Percentiles rank a stretch among this genome's conserved stretches.
Evolutionary conservation across 1,140 invertebrate genomes (phyloP).

Genomic region (Leptonema lineaticorne): DNA sequence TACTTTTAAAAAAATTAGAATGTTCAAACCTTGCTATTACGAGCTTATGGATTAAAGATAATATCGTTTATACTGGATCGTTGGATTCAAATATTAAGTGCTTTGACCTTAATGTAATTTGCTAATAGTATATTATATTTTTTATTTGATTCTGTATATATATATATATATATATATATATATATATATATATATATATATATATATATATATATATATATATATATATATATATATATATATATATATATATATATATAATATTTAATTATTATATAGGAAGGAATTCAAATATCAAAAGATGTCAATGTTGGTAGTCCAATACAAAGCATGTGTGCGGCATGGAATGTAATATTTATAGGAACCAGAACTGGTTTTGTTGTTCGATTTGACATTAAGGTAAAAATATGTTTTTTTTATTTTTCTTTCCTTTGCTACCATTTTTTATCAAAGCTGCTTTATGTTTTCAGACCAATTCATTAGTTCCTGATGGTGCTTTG

Average conservation of each 20-base stretch:
- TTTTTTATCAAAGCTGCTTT: slow-evolving; percentile 22
- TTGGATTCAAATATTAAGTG: slow-evolving; percentile 61
- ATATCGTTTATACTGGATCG: slow-evolving; percentile 61
- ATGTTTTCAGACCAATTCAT: slow-evolving; percentile 55
- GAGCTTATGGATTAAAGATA: slow-evolving; percentile 57
- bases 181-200: too few relatives aligned
- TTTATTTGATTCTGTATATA: too few relatives aligned
- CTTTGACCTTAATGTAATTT: slow-evolving; percentile 60
- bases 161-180: too few relatives aligned
- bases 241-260: too few relatives aligned
- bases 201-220: too few relatives aligned
- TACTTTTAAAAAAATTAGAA: slow-evolving; percentile 52
- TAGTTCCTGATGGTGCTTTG: slow-evolving; percentile 58
- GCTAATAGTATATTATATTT: too few relatives aligned
- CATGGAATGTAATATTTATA: slow-evolving; percentile 62
- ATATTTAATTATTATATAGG: background rate
- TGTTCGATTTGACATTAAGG: slow-evolving; percentile 61
- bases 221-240: too few relatives aligned
- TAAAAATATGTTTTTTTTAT: slow-evolving; percentile 41
- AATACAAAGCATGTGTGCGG: slow-evolving; percentile 64
- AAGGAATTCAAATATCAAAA: background rate
- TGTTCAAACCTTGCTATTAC: slow-evolving; percentile 59
- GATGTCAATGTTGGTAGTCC: slow-evolving; percentile 58
- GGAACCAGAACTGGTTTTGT: slow-evolving; percentile 64
- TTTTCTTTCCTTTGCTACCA: slow-evolving; percentile 12